These are phyloP conservation scores for Caenorhabditis macrosperma DNA, from an alignment of 2,888 invertebrate species.

Conservation along the genomic window DNA sequence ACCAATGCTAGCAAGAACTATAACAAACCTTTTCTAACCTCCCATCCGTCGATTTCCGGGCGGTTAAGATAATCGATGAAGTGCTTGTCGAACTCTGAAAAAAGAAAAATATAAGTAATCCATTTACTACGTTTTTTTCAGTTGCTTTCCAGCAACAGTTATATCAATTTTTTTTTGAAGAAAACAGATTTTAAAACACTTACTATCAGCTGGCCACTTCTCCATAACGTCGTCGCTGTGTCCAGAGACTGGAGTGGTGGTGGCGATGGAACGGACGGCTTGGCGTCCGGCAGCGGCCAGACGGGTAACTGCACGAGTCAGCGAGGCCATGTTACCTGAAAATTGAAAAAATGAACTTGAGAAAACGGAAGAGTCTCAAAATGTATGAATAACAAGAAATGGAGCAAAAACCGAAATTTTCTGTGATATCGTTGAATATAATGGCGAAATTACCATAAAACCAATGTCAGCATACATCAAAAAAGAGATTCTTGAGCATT, in stretches of 20 bases:
- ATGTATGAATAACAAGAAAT: not conserved
- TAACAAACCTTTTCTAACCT: conserved; percentile 78
- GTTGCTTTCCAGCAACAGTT: not conserved
- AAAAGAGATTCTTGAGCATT: too few relatives aligned
- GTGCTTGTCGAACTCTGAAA: conserved; percentile 79
- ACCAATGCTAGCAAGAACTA: not conserved
- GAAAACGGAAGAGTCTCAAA: not conserved
- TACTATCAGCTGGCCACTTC: conserved; percentile 79
- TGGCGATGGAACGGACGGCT: conserved; percentile 58
- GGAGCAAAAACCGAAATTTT: not conserved
- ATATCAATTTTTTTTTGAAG: not conserved
- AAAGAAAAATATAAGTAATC: conserved; percentile 1
- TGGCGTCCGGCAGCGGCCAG: conserved; percentile 51
- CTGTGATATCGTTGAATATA: too few relatives aligned
- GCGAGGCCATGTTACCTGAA: conserved; percentile 68
- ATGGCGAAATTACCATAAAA: too few relatives aligned
- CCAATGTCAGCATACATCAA: too few relatives aligned
- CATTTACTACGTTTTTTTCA: not conserved
- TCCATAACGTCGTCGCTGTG: conserved; percentile 74
- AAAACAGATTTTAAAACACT: conserved; percentile 24
- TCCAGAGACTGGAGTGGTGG: conserved; percentile 58
- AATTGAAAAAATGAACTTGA: conserved; percentile 3
- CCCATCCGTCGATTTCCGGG: conserved; percentile 80
- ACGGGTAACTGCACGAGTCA: conserved; percentile 63
- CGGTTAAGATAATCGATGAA: conserved; percentile 79